These are phyloP conservation scores for Polydrusus tereticollis DNA, from an alignment of 2,888 invertebrate species.

Conservation along the genomic window DNA sequence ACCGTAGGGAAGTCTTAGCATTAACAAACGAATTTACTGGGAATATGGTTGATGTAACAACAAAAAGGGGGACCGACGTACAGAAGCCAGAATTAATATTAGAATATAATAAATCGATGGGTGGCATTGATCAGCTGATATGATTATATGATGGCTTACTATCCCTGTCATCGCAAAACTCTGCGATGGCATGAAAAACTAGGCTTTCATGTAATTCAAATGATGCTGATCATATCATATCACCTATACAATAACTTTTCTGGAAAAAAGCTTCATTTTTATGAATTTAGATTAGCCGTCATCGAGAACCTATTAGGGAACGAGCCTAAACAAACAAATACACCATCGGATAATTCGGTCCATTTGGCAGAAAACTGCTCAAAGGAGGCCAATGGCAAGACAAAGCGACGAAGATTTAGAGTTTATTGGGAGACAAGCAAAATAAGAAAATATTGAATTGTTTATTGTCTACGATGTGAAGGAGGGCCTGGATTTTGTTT, in stretches of 20 bases:
- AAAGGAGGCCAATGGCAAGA: background rate
- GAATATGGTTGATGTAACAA: no score
- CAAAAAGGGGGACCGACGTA: background rate
- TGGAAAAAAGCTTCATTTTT: background rate
- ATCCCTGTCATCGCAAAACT: background rate
- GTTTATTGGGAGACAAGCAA: background rate
- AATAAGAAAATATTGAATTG: background rate
- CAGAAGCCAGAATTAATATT: background rate
- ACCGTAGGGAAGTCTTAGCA: no score
- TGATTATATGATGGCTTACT: background rate
- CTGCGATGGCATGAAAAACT: background rate
- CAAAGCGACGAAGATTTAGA: background rate
- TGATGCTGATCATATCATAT: background rate
- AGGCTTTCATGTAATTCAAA: background rate
- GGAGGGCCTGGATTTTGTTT: background rate
- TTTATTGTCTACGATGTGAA: background rate
- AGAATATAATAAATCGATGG: background rate
- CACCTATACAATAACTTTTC: background rate
- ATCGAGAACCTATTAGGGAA: background rate
- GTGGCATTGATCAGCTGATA: background rate
- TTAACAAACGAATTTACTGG: no score
- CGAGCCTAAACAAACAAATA: background rate
- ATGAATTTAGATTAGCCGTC: background rate
- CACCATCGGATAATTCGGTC: background rate
- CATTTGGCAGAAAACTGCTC: background rate